Base-by-base conservation (phyloP, 2,888 invertebrate species). In the Tenthredo amoena region DNA sequence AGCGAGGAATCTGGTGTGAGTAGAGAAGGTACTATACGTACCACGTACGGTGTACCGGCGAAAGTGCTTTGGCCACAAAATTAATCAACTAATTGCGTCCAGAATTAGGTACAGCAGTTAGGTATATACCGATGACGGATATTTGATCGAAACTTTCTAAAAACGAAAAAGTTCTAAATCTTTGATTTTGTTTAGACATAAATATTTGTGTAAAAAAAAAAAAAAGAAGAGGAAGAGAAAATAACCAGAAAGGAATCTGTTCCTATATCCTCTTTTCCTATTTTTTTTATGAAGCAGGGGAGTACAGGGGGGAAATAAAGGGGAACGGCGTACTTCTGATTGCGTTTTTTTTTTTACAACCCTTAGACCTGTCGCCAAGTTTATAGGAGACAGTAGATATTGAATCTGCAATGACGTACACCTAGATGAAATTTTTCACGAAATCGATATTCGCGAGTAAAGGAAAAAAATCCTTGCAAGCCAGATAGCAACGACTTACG, bases 1-100 rank as follows among this genome's bases (percentile, higher is more conserved):
- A 55, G 55, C 18, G 55, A n/a, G 55, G 7, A 2, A 55, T 7
- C n/a, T 10, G 26, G 1, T 26, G 26, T n/a, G 55, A 55, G 10
- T n/a, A 55, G 6, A 71, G 18, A 31, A 47, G 12, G 2, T 0
- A 7, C 26, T 26, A 9, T 26, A 26, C 18, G 43, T 47, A 15
- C 18, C 15, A 26, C 18, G 43, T 47, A 15, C 18, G 12, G 58
- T 15, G 50, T 9, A 62, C 58, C 3, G 62, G 40, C 81, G 81
- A 81, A 81, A 81, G 81, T 81, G 81, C 81, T 50, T 5, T 40
- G 62, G 50, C 81, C 81, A 62, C 58, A 40, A 62, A 58, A 81
- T 62, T 81, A 81, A 81, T 81, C 50, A 81, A 62, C 81, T 81
- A 81, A 81, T 81, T 81, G 81, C 81, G 0, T 21, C n/a, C 10